phyloP scores from a whole-genome alignment of 2,888 invertebrate genomes.

The Chouioia cunea region DNA sequence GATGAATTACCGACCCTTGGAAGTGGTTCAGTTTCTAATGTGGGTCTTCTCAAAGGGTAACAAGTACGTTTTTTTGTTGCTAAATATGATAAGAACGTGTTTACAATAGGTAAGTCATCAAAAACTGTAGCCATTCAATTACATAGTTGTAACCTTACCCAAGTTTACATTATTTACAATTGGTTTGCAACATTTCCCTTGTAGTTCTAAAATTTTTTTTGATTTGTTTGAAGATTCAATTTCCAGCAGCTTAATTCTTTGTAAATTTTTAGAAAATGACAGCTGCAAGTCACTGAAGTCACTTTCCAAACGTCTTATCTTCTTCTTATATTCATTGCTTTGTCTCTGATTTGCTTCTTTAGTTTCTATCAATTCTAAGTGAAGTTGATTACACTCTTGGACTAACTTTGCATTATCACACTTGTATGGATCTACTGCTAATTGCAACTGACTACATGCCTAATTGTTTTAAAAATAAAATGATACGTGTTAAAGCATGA shows the following conservation, averaged over 20 bases:
- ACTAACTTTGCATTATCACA: constrained; percentile 84
- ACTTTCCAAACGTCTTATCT: constrained; percentile 71
- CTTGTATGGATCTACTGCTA: constrained; percentile 83
- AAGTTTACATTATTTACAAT: constrained; percentile 60
- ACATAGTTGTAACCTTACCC: constrained; percentile 50
- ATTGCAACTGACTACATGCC: constrained; percentile 79
- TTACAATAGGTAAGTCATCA: neutral
- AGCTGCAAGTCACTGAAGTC: constrained; percentile 75
- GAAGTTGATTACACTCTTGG: constrained; percentile 81
- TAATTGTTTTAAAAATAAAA: constrained; percentile 56
- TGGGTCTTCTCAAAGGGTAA: constrained; percentile 62
- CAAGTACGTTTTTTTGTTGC: constrained; percentile 60
- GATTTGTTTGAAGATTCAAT: constrained; percentile 74
- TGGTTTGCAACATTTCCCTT: constrained; percentile 67
- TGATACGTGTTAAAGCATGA: constrained; percentile 18
- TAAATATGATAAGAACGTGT: constrained; percentile 38
- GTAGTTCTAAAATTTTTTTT: constrained; percentile 70
- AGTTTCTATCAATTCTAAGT: constrained; percentile 75
- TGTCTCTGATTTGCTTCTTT: constrained; percentile 76
- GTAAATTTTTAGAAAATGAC: constrained; percentile 71
- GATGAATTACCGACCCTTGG: constrained; percentile 51
- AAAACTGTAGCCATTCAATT: neutral
- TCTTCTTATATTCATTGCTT: constrained; percentile 70
- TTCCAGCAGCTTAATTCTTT: constrained; percentile 75
- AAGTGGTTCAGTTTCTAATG: constrained; percentile 60